Base-by-base conservation (phyloP, 2,797 vertebrate genomes). In the Muscicapa comitata region DNA sequence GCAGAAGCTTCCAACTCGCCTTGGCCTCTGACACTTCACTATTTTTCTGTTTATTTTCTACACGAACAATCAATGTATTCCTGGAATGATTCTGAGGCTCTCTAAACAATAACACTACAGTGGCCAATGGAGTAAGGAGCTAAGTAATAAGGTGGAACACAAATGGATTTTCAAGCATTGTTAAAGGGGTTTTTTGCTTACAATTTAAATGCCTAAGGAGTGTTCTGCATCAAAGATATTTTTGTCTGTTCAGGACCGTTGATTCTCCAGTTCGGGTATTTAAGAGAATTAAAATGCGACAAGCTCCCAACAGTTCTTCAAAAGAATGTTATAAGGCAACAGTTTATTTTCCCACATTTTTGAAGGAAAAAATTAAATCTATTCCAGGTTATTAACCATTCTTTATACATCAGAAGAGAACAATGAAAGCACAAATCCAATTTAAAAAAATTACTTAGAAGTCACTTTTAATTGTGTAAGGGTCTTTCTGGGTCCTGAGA, bases 101-200 rank as follows among this genome's bases (percentile, higher is more conserved):
- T 82, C 59, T 48, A 65, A 90, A 86, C 78, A 94, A 11, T 72
- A 79, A 68, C 61, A 71, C 31, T 58, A 63, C 48, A 67, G 58
- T 59, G 40, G 73, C 62, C 86, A 88, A 63, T 1, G 43, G 51
- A 95, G 51, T 72, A 37, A 94, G 81, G 67, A 83, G 28, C 17
- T 51, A 29, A 29, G 28, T 51, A 51, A 51, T 29, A 51, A 51
- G 28, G 54, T 63, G 45, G 63, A 93, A 88, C 74, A 75, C n/a
- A 92, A 94, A 95, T 33, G 35, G 37, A 93, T 95, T 95, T 94
- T 85, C 80, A 88, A 68, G 70, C 72, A 82, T 78, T 72, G 58
- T 90, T 91, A 48, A 53, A 86, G 16, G 33, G 3, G 0, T 1
- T 33, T 75, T 82, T 86, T 75, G 19, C 63, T 94, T 45, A 86